A percentile compares a stretch with the other conserved stretches of the same genome.
phyloP scores from a whole-genome alignment of 2,797 vertebrate genomes.

The Podarcis lilfordi region DNA sequence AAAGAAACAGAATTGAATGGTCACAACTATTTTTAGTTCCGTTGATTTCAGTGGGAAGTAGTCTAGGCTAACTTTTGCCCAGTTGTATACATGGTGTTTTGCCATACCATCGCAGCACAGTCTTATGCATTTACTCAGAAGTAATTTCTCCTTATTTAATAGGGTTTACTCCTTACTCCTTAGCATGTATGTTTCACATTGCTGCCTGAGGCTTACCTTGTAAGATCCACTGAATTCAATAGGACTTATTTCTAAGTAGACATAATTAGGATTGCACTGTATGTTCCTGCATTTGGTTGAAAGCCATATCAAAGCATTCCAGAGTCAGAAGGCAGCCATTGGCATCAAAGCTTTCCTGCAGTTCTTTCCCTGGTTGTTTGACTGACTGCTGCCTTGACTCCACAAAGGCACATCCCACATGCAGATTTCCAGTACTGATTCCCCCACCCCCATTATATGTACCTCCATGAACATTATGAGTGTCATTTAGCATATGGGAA shows the following conservation, averaged over 20 bases:
- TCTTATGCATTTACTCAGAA: neutral
- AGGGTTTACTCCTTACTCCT: neutral
- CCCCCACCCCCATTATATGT: neutral
- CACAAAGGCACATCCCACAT: neutral
- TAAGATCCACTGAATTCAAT: too few species aligned
- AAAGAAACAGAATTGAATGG: neutral
- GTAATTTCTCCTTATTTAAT: neutral
- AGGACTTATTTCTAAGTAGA: too few species aligned
- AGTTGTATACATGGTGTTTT: neutral
- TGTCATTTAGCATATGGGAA: neutral
- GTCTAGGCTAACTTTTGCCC: neutral
- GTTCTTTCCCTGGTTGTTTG: neutral
- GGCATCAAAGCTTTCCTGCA: neutral
- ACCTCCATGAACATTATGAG: neutral
- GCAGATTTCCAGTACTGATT: too few species aligned
- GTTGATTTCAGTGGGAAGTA: neutral
- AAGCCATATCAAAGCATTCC: neutral
- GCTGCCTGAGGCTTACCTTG: neutral
- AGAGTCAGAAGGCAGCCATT: neutral
- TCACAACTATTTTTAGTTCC: neutral
- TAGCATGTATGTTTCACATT: neutral
- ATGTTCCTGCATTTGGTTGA: neutral
- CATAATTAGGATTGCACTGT: too few species aligned
- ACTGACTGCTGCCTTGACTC: neutral
- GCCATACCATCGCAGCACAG: neutral